A percentile compares a stretch with the other conserved stretches of the same genome.
phyloP scores from a whole-genome alignment of 1,140 invertebrate species.

The Lethocerus indicus region DNA sequence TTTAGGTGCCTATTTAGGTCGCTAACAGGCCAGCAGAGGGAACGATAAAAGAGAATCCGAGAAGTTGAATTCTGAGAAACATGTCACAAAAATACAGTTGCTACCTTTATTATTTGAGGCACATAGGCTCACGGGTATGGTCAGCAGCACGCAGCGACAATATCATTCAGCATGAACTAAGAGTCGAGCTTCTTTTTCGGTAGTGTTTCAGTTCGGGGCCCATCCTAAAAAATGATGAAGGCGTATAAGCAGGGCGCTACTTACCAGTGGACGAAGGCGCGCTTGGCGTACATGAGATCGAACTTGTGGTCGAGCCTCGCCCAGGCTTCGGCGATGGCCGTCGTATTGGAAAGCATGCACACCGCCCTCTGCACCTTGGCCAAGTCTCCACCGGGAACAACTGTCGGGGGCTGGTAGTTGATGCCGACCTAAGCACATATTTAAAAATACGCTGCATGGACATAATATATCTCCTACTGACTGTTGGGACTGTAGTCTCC shows the following conservation, averaged over 20 bases:
- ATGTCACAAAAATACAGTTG: neutral
- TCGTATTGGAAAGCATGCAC: slow-evolving; percentile 49
- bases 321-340: slow-evolving; percentile 53
- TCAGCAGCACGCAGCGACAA: neutral
- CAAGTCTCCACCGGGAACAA: slow-evolving; percentile 59
- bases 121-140: neutral
- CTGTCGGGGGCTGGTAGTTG: slow-evolving; percentile 66
- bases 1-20: too few relatives aligned
- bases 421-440: slow-evolving; percentile 42
- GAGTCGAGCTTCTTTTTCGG: neutral
- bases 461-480: too few relatives aligned
- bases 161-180: neutral
- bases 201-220: neutral
- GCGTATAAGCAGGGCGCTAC: slow-evolving; percentile 22
- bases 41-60: too few relatives aligned
- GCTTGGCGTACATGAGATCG: slow-evolving; percentile 63
- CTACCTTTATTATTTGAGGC: neutral
- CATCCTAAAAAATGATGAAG: neutral
- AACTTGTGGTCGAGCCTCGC: slow-evolving; percentile 56
- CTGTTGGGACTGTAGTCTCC: too few relatives aligned
- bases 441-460: too few relatives aligned
- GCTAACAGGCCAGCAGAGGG: too few relatives aligned
- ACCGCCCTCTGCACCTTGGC: slow-evolving; percentile 69
- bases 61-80: too few relatives aligned
- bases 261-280: slow-evolving; percentile 63